Evolutionary conservation across 2,797 vertebrate genomes (phyloP), one percentile per base, ranked within the genome.

Genomic region (Novumbra hubbsi): DNA sequence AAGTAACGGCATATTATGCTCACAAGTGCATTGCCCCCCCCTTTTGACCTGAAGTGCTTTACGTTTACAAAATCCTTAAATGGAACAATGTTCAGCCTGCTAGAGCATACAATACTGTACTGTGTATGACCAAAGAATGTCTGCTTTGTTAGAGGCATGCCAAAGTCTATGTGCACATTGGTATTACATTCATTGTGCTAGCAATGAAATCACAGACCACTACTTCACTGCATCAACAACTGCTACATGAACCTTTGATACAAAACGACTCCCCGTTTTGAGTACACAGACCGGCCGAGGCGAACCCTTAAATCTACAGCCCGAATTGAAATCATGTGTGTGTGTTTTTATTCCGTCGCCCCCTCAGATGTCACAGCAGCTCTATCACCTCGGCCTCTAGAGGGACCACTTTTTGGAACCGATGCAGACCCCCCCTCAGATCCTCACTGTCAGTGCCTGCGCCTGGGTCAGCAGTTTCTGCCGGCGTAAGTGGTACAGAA

Each of bases 401-500:
- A 78, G 73, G 81, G 73, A 79, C 68, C 79, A 32, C 78, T 80
- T 73, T 72, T 71, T 82, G 79, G 88, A 80, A 71, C 76, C 50
- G 72, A 90, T 92, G 90, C 89, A 90, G 90, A 84, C 77, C 75
- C 80, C 89, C 73, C 82, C 88, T 71, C 91, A 85, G 73, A 82
- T 90, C 87, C 81, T 90, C 85, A 87, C 87, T 74, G 85, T 88
- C 88, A 88, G 82, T 87, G 81, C 87, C 86, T 92, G 90, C 84
- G 73, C 89, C 80, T 91, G 89, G 91, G 87, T 91, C 88, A 90
- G 88, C 88, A 88, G 81, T 84, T 87, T 91, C 77, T 91, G 88
- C 76, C 85, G 70, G 80, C 79, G 89, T 90, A 89, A 92, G 90
- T 90, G 78, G 81, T 60, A 68, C 50, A 73, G 66, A 48, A 71